Conservation (phyloP, 2,797 vertebrate genomes). For the Onychomys torridus region DNA sequence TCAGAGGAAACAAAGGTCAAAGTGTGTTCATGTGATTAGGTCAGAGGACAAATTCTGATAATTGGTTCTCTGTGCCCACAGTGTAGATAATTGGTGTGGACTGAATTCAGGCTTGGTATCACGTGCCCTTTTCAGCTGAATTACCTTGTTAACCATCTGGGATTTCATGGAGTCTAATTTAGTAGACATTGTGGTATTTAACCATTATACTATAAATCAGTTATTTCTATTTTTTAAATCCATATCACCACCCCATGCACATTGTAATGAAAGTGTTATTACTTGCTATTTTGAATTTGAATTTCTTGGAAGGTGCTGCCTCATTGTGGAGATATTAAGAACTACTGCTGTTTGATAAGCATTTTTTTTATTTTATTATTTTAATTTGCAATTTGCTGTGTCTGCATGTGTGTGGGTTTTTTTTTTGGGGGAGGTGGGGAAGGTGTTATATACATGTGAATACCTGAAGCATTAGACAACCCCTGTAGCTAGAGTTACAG, state of each 20-base stretch:
- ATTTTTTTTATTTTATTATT: background rate
- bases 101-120: background rate
- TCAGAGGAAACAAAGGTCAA: background rate
- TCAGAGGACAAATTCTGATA: background rate
- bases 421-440: background rate
- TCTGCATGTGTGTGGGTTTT: background rate
- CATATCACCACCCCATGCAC: background rate
- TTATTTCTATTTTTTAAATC: background rate
- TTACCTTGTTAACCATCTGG: background rate
- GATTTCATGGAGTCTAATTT: too few relatives aligned
- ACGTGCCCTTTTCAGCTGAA: background rate
- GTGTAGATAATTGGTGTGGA: background rate
- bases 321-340: conserved; percentile 67
- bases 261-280: background rate
- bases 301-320: conserved; percentile 70
- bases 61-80: background rate
- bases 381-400: background rate
- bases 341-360: background rate
- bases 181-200: background rate
- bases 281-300: background rate
- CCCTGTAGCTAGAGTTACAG: background rate
- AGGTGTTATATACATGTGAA: too few relatives aligned
- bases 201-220: background rate
- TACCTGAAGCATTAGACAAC: background rate
- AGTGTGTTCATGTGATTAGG: background rate